Evolutionary conservation across 2,113 vertebrate genomes (phyloP).

Genomic region (Azemiops feae): DNA sequence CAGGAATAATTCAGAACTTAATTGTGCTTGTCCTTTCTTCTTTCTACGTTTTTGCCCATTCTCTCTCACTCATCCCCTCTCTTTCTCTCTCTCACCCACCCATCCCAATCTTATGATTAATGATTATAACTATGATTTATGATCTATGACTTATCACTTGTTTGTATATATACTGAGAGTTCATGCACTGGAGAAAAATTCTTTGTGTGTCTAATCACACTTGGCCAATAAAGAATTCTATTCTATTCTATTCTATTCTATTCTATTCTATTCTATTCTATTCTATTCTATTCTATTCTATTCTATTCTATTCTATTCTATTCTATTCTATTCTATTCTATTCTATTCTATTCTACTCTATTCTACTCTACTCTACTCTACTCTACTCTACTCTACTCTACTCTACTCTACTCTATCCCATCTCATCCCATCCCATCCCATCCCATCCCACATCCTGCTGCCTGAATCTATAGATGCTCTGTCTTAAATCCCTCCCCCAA

Average conservation of each 20-base stretch:
- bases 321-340: too few relatives aligned
- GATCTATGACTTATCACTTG: background rate
- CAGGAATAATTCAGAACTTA: background rate
- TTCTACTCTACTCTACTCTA: too few relatives aligned
- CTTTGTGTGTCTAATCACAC: too few relatives aligned
- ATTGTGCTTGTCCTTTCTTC: background rate
- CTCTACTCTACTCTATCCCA: too few relatives aligned
- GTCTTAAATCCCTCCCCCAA: background rate
- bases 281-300: too few relatives aligned
- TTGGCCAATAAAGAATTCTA: background rate
- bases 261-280: too few relatives aligned
- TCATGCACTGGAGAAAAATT: background rate
- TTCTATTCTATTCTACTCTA: too few relatives aligned
- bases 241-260: background rate
- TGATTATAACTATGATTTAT: background rate
- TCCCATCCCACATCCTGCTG: background rate
- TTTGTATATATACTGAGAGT: background rate
- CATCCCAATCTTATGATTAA: background rate
- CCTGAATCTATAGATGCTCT: background rate
- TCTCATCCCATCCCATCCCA: too few relatives aligned
- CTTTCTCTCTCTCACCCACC: accelerated
- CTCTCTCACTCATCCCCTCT: background rate
- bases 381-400: too few relatives aligned
- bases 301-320: too few relatives aligned
- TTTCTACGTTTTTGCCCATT: background rate